phyloP scores from a whole-genome alignment of 2,888 invertebrate species.

The Corythucha ciliata region DNA sequence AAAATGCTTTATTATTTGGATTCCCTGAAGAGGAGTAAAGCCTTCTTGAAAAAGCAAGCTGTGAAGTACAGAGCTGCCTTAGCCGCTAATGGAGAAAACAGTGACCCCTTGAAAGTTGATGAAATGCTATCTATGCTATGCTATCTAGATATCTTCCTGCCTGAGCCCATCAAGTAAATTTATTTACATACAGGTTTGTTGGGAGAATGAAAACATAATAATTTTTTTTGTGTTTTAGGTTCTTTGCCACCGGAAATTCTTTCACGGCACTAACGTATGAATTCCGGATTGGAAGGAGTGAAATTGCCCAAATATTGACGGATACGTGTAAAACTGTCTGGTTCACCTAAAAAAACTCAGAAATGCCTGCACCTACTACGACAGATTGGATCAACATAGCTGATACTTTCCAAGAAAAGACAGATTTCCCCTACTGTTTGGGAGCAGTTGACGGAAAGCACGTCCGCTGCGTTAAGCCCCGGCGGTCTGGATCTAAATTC shows the following conservation, averaged over 20 bases:
- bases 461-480: slow-evolving; percentile 17
- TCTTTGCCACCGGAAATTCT: slow-evolving; percentile 11
- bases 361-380: slow-evolving; percentile 17
- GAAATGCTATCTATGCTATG: too few species aligned
- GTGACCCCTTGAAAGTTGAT: too few species aligned
- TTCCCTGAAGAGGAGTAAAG: too few species aligned
- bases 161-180: too few species aligned
- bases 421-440: slow-evolving; percentile 16
- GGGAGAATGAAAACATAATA: too few species aligned
- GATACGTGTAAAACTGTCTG: slow-evolving; percentile 20
- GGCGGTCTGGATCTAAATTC: slow-evolving; percentile 18
- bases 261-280: slow-evolving; percentile 15
- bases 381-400: slow-evolving; percentile 17
- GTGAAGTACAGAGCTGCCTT: too few species aligned
- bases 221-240: slow-evolving; percentile 8
- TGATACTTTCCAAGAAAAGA: slow-evolving; percentile 17
- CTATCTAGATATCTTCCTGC: too few species aligned
- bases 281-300: slow-evolving; percentile 15
- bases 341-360: slow-evolving; percentile 6
- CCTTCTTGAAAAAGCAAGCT: too few species aligned
- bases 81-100: too few species aligned
- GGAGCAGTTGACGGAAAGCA: slow-evolving; percentile 18
- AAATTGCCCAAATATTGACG: slow-evolving; percentile 13
- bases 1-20: too few species aligned
- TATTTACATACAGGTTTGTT: too few species aligned